Evolutionary conservation across 2,888 invertebrate species (phyloP).

Genomic region (Campopleginae sp.): DNA sequence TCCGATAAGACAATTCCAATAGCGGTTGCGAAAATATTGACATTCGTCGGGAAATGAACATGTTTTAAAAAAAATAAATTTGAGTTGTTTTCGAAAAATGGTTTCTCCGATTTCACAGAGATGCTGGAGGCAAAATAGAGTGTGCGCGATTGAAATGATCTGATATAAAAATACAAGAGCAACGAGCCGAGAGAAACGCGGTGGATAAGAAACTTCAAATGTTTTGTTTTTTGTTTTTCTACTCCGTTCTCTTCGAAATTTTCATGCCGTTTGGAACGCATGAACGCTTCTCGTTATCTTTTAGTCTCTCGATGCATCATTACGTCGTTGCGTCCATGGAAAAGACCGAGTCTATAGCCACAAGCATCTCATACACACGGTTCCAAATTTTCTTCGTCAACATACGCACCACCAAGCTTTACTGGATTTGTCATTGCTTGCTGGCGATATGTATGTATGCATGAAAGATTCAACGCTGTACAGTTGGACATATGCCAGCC

Average conservation of each 20-base stretch:
- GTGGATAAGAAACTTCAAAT: conserved; percentile 4
- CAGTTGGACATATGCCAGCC: conserved; percentile 59
- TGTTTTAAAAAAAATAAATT: conserved; percentile 12
- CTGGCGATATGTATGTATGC: conserved; percentile 10
- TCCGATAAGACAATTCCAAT: background rate
- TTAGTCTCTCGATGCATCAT: conserved; percentile 58
- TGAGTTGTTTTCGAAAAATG: background rate
- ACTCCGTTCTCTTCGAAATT: conserved; percentile 15
- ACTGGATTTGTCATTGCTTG: conserved; percentile 14
- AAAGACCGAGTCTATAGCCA: background rate
- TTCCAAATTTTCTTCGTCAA: conserved; percentile 1
- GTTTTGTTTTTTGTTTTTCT: conserved; percentile 14
- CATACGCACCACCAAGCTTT: conserved; percentile 33
- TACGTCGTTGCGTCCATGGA: conserved; percentile 42
- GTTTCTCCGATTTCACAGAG: background rate
- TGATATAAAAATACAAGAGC: conserved; percentile 63
- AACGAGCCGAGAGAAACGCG: conserved; percentile 41
- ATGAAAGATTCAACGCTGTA: conserved; percentile 61
- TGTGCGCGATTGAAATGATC: conserved; percentile 30
- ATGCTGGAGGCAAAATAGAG: conserved; percentile 1
- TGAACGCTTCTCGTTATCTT: conserved; percentile 57
- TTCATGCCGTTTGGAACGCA: conserved; percentile 49
- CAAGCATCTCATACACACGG: conserved; percentile 2
- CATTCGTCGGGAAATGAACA: conserved; percentile 10
- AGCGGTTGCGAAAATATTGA: background rate